Base-by-base conservation (phyloP, 2,888 invertebrate species). In the Apotomis capreana region DNA sequence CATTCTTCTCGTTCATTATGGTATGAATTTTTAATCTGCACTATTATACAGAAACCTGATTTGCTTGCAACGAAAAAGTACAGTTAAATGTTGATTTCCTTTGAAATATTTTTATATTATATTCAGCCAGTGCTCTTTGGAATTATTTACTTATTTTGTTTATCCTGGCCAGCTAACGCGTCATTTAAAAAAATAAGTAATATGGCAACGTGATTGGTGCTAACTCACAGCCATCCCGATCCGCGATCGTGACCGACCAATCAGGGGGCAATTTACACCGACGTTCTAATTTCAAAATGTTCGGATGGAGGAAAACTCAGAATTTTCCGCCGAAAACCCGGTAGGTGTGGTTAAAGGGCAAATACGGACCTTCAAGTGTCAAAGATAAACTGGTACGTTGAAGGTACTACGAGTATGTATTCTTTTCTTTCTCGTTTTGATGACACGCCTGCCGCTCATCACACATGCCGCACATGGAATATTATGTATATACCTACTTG, bases 181-280 rank as follows among this genome's bases (percentile, higher is more conserved):
- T 58, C 37, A 59, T 37, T 49, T 59, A 63, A 68, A 72, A 71
- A 61, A 61, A 46, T 10, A 46, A 54, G 59, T 26, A 70, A 65
- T 65, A 40, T 65, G 49, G 8, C 26, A 5, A 59, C 46, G 54
- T 62, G 72, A 72, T 72, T 72, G 68, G 72, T 72, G 72, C 63
- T 72, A 72, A 72, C 72, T 68, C 13, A 51, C 61, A 13, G 10
- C 61, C 67, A 68, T 71, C 61, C 12, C 71, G 71, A 71, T 62
- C 71, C 51, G 36, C 13, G 49, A 12, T 67, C 70, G 71, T 71
- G 71, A 71, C 57, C 51, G 61, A 62, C 71, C 71, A 71, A 71
- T 71, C 67, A 58, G 40, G 4, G 13, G n/a, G 57, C 61, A 67
- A 71, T 71, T 71, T 49, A 57, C 71, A 52, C 36, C 40, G 57